These are phyloP conservation scores for Protobothrops mucrosquamatus DNA, from an alignment of 2,113 vertebrate genomes.

Conservation along the genomic window DNA sequence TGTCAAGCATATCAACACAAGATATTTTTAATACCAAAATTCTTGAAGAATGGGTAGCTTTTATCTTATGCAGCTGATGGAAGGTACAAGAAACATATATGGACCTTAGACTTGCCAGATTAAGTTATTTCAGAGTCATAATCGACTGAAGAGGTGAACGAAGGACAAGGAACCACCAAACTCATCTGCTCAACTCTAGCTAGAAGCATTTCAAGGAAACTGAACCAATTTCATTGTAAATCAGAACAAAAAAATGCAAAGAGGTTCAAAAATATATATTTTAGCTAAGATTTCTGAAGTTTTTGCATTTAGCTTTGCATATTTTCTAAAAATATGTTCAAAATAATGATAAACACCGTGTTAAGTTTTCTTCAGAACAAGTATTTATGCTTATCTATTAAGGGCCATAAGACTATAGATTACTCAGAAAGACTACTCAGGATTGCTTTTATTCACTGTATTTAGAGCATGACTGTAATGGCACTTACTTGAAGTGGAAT, in stretches of 20 bases:
- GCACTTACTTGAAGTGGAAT: not conserved
- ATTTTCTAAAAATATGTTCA: not conserved
- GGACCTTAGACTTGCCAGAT: not conserved
- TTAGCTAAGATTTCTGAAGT: not conserved
- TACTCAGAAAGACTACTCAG: not conserved
- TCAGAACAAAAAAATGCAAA: not conserved
- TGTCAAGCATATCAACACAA: fast-evolving
- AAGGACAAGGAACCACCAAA: not conserved
- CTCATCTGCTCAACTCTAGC: not conserved
- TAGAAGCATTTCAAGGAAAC: not conserved
- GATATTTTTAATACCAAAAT: not conserved
- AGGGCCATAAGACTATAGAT: not conserved
- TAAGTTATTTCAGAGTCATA: not conserved
- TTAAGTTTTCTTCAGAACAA: not conserved
- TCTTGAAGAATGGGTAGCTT: not conserved
- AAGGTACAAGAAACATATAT: not conserved
- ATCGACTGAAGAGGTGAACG: not conserved
- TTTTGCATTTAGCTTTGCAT: not conserved
- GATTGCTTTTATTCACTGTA: not conserved
- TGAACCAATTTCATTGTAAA: not conserved
- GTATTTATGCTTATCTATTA: not conserved
- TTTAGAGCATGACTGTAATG: not conserved
- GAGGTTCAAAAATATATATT: not conserved
- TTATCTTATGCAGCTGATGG: not conserved
- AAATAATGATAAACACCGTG: not conserved